phyloP scores from a whole-genome alignment of 2,113 vertebrate genomes.

The Candoia aspera region DNA sequence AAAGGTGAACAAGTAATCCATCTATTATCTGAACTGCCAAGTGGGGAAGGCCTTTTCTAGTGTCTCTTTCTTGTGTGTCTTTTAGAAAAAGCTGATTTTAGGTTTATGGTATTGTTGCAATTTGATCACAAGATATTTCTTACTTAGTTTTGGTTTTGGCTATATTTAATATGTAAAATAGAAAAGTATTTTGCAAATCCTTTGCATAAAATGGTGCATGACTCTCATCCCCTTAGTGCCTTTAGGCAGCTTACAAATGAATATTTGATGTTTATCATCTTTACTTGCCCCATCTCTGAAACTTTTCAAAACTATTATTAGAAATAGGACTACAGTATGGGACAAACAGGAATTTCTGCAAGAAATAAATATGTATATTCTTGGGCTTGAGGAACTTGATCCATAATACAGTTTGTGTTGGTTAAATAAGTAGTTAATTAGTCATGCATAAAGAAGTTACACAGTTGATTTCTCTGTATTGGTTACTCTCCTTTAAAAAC shows the following conservation, averaged over 20 bases:
- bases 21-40: neutral
- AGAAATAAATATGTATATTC: slow-evolving; percentile 36
- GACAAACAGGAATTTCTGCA: slow-evolving; percentile 57
- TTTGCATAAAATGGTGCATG: neutral
- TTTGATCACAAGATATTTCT: neutral
- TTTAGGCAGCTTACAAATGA: neutral
- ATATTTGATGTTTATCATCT: neutral
- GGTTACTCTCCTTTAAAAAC: slow-evolving; percentile 6
- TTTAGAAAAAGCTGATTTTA: neutral
- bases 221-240: neutral
- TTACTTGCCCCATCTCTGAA: neutral
- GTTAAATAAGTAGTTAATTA: slow-evolving; percentile 59
- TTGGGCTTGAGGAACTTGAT: slow-evolving; percentile 51
- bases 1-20: neutral
- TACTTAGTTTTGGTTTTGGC: neutral
- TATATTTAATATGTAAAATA: neutral
- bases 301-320: slow-evolving; percentile 6
- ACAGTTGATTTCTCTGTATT: slow-evolving; percentile 19
- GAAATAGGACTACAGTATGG: neutral
- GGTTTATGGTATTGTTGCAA: neutral
- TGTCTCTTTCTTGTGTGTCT: too few species aligned
- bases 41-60: neutral
- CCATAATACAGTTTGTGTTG: slow-evolving; percentile 44
- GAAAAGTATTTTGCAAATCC: neutral
- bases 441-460: slow-evolving; percentile 55